A percentile compares a stretch with the other conserved stretches of the same genome.
Evolutionary conservation across 2,113 vertebrate species (phyloP).

Genomic region (Syngnathus scovelli): DNA sequence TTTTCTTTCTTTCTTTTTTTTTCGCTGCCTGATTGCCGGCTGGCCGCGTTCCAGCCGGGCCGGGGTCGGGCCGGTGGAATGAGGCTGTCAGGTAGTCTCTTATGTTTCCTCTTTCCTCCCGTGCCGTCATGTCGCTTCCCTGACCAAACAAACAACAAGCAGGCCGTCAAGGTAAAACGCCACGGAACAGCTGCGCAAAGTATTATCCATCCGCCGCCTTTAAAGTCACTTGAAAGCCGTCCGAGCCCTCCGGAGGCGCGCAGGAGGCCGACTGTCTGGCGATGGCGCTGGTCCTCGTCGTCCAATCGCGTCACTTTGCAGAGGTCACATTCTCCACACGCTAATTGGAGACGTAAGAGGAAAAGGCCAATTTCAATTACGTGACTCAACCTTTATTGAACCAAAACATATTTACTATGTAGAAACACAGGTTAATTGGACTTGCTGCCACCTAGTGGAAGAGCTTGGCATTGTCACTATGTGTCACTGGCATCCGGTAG

Average conservation of each 20-base stretch:
- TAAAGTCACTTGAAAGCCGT: conserved; percentile 52
- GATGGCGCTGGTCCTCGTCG: not conserved
- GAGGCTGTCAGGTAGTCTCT: conserved; percentile 67
- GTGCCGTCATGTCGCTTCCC: conserved; percentile 68
- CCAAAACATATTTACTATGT: too few species aligned
- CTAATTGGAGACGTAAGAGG: conserved; percentile 45
- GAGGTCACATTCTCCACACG: conserved; percentile 21
- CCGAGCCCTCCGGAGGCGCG: conserved; percentile 43
- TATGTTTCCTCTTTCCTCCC: conserved; percentile 75
- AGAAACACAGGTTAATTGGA: not conserved
- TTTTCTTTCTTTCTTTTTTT: conserved; percentile 41
- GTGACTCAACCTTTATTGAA: conserved; percentile 31
- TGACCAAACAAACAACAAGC: conserved; percentile 69
- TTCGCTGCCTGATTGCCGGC: conserved; percentile 67
- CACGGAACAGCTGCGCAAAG: conserved; percentile 66
- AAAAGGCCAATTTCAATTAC: conserved; percentile 48
- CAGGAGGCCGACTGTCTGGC: conserved; percentile 60
- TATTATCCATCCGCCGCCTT: conserved; percentile 60
- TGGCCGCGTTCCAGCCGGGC: conserved; percentile 62
- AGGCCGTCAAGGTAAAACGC: conserved; percentile 42
- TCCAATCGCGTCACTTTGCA: conserved; percentile 34
- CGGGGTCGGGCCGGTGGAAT: conserved; percentile 62
- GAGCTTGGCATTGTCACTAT: not conserved
- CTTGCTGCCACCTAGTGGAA: not conserved
- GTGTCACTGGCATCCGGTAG: too few species aligned